Evolutionary conservation across 2,888 invertebrate species (phyloP).

Genomic region (Dynastes hyllus): DNA sequence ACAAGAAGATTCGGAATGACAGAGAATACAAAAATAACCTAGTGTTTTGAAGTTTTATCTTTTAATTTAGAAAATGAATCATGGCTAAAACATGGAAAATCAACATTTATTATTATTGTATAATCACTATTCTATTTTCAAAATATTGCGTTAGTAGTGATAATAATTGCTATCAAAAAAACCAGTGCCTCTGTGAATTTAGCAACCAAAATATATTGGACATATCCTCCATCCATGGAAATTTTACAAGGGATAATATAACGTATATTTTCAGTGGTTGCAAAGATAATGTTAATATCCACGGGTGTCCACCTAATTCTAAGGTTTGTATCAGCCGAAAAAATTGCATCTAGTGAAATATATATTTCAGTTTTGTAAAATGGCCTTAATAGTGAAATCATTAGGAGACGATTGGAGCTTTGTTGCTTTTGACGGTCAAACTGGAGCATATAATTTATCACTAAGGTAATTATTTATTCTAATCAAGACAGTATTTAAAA

Average conservation of each 20-base stretch:
- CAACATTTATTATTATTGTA: constrained; percentile 34
- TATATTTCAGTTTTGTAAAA: constrained; percentile 37
- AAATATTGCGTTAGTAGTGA: constrained; percentile 20
- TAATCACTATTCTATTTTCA: constrained; percentile 25
- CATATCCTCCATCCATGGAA: constrained; percentile 20
- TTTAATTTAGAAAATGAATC: constrained; percentile 33
- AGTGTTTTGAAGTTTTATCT: constrained; percentile 20
- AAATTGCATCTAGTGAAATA: neutral
- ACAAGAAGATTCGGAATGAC: constrained; percentile 15
- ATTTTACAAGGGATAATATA: constrained; percentile 1
- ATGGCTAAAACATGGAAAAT: constrained; percentile 36
- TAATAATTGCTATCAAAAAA: constrained; percentile 20
- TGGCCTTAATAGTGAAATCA: too few relatives aligned
- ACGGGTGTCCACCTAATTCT: neutral
- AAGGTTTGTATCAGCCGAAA: constrained; percentile 23
- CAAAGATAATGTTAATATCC: neutral
- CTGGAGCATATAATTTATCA: constrained; percentile 24
- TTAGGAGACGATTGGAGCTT: constrained; percentile 22
- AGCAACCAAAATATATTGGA: constrained; percentile 14
- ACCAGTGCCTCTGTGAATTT: constrained; percentile 31
- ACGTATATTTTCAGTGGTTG: constrained; percentile 31
- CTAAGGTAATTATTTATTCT: constrained; percentile 15
- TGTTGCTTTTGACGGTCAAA: neutral
- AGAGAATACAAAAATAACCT: constrained; percentile 22
- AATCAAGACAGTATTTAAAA: neutral